These are phyloP conservation scores for Pristionchus japonicus DNA, from an alignment of 2,888 invertebrate genomes.

Conservation along the genomic window DNA sequence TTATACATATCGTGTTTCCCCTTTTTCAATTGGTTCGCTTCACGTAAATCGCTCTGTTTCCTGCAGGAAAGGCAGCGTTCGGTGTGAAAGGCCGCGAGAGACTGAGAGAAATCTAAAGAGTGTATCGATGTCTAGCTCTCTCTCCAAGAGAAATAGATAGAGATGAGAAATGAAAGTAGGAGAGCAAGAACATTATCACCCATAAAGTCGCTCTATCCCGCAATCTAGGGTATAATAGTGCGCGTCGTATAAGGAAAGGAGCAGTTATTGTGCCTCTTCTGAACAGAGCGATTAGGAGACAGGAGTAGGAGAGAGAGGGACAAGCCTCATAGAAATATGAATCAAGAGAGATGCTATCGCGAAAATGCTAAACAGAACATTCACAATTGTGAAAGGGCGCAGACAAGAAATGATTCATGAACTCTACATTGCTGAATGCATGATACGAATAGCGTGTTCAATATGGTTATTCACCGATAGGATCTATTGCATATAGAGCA, in stretches of 20 bases:
- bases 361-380: background rate
- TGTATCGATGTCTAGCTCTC: background rate
- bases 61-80: constrained; percentile 39
- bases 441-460: background rate
- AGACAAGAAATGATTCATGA: background rate
- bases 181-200: background rate
- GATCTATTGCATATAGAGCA: no score
- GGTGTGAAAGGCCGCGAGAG: constrained; percentile 7
- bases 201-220: background rate
- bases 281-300: constrained; percentile 30
- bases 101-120: background rate
- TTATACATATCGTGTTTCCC: background rate
- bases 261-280: background rate
- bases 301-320: background rate
- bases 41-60: constrained; percentile 11
- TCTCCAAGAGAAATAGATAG: background rate
- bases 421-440: background rate
- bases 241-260: background rate
- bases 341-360: background rate
- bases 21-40: background rate
- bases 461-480: no score
- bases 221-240: constrained; percentile 16
- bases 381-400: background rate
- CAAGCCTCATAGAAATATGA: background rate
- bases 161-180: background rate